Percentiles rank a stretch among this genome's conserved stretches.
Evolutionary conservation across 1,140 invertebrate genomes (phyloP).

Genomic region (Neuroterus valhalla): DNA sequence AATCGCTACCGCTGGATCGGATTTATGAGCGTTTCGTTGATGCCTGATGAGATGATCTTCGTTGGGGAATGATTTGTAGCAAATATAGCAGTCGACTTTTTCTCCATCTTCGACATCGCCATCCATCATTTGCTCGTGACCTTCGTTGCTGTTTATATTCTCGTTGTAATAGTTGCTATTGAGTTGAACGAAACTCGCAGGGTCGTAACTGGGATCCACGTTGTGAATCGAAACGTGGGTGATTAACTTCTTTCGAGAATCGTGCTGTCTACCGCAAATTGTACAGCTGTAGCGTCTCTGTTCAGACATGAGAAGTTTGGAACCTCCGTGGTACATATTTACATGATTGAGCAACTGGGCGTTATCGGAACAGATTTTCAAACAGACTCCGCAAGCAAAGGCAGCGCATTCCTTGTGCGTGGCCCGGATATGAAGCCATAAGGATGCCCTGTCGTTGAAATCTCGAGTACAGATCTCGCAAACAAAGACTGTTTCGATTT

Average conservation of each 20-base stretch:
- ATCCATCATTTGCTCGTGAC: conserved; percentile 60
- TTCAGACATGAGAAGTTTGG: conserved; percentile 67
- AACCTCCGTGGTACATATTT: conserved; percentile 72
- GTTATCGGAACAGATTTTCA: conserved; percentile 75
- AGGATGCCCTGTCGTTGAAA: conserved; percentile 75
- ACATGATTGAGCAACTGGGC: conserved; percentile 75
- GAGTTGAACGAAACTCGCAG: conserved; percentile 74
- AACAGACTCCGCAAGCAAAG: conserved; percentile 78
- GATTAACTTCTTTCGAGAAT: conserved; percentile 77
- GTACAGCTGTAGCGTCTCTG: conserved; percentile 73
- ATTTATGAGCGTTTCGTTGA: conserved; percentile 73
- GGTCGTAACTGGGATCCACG: conserved; percentile 73
- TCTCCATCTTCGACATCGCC: conserved; percentile 68
- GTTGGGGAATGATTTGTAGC: conserved; percentile 73
- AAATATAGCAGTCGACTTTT: conserved; percentile 72
- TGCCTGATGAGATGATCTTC: conserved; percentile 75
- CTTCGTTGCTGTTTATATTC: conserved; percentile 63
- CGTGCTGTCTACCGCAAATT: conserved; percentile 78
- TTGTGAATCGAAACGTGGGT: conserved; percentile 78
- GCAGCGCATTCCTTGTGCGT: conserved; percentile 76
- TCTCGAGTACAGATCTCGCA: conserved; percentile 76
- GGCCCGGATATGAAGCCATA: conserved; percentile 77
- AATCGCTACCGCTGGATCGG: conserved; percentile 53
- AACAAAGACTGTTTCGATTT: conserved; percentile 73
- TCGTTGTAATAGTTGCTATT: conserved; percentile 73